Conservation (phyloP, 1,140 invertebrate genomes). For the Pseudomyrmex gracilis region DNA sequence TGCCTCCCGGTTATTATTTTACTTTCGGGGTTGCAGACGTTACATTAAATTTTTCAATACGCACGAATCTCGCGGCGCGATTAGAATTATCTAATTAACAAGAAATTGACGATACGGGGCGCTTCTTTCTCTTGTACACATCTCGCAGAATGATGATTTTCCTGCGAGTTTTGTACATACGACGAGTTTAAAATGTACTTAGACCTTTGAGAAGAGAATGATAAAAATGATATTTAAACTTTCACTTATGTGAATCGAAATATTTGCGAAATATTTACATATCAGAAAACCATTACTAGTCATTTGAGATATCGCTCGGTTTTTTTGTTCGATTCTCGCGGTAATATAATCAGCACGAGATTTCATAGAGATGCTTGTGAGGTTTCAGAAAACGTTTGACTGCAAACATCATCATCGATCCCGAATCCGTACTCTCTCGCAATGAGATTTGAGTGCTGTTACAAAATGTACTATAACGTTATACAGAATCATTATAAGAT, state of each 20-base stretch:
- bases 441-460: constrained; percentile 10
- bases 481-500: constrained; percentile 17
- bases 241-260: constrained; percentile 6
- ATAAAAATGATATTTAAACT: not conserved
- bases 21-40: not conserved
- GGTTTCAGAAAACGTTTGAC: not conserved
- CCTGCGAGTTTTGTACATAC: too few relatives aligned
- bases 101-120: too few relatives aligned
- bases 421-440: not conserved
- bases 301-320: constrained; percentile 9
- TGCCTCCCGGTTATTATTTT: constrained; percentile 34
- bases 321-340: constrained; percentile 9
- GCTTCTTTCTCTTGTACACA: not conserved
- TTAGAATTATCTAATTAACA: too few relatives aligned
- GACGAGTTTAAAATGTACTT: too few relatives aligned
- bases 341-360: constrained; percentile 6
- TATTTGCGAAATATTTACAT: not conserved
- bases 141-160: not conserved
- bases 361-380: constrained; percentile 5
- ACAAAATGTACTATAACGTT: constrained; percentile 1
- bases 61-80: too few relatives aligned
- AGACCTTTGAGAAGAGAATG: too few relatives aligned
- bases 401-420: not conserved
- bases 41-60: not conserved
- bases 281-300: constrained; percentile 30